Evolutionary conservation across 2,797 vertebrate species (phyloP), one percentile per base, ranked within the genome.

Genomic region (Acipenser oxyrinchus): DNA sequence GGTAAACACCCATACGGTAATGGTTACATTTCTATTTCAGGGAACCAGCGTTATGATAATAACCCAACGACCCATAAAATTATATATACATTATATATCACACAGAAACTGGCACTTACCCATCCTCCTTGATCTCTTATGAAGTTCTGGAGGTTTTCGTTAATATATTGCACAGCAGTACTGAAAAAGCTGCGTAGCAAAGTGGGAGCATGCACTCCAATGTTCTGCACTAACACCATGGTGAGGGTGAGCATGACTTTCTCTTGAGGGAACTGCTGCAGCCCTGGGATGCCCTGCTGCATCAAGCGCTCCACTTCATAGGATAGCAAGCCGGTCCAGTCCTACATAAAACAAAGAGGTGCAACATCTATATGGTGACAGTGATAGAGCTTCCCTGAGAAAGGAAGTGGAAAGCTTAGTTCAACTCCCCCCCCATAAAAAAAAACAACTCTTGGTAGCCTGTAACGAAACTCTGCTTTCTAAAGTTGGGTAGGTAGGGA

Each of bases 181-280:
- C 1, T 52, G 50, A 85, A 94, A 65, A 92, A 86, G 12, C 8
- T 62, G 0, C 59, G 73, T 1, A 98, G 80, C 64, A 94, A 74
- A 1, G 10, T 13, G 0, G 96, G 95, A 1, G 79, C 68, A 7
- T 66, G 82, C 7, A 84, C 70, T 0, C 86, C 88, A 51, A 95
- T 88, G n/a, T 83, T 87, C 74, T 81, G 94, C 74, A 92, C 87
- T 70, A 99, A 66, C 0, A 90, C 75, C 84, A 97, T 88, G 3
- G 89, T 78, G 60, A 95, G 71, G 60, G 90, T 81, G 73, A 94
- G 3, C 9, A 74, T 64, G 57, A 89, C 76, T 57, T 78, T 88
- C 76, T 98, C 93, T 11, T 13, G 75, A 0, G 87, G 84, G 58
- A 95, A 77, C n/a, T 85, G 65, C 1, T 76, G 72, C 64, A 84